Conservation (phyloP, 2,797 vertebrate species). For the Diglossa cyanea region DNA sequence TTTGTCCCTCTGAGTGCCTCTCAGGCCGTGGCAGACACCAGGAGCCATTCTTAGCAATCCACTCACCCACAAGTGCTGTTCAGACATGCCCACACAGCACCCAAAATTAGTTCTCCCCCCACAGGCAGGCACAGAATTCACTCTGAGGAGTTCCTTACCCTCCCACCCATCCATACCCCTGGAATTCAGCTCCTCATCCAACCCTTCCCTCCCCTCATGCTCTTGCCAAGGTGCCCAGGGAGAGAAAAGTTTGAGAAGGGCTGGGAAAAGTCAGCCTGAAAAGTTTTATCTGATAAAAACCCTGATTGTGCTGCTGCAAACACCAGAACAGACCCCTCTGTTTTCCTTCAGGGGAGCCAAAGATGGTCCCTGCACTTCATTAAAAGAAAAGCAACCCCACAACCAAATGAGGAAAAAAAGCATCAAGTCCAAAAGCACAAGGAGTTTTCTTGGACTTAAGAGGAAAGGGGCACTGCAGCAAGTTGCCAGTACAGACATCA, state of each 20-base stretch:
- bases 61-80: not conserved
- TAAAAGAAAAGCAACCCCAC: not conserved
- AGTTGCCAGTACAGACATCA: not conserved
- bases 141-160: not conserved
- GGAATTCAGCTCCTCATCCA: not conserved
- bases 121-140: not conserved
- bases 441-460: not conserved
- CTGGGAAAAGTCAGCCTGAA: not conserved
- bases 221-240: not conserved
- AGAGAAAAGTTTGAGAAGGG: not conserved
- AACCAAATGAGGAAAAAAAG: not conserved
- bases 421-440: not conserved
- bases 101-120: not conserved
- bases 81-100: not conserved
- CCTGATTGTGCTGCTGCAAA: not conserved
- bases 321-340: not conserved
- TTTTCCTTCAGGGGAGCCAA: not conserved
- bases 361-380: not conserved
- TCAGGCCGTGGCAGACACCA: not conserved
- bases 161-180: not conserved
- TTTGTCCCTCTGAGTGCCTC: not conserved
- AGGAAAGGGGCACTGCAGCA: not conserved
- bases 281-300: not conserved
- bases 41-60: constrained; percentile 4
- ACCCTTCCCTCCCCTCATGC: not conserved